A percentile compares a stretch with the other conserved stretches of the same genome.
Conservation (phyloP, 2,888 invertebrate genomes). For the Rhyacophila evoluta region DNA sequence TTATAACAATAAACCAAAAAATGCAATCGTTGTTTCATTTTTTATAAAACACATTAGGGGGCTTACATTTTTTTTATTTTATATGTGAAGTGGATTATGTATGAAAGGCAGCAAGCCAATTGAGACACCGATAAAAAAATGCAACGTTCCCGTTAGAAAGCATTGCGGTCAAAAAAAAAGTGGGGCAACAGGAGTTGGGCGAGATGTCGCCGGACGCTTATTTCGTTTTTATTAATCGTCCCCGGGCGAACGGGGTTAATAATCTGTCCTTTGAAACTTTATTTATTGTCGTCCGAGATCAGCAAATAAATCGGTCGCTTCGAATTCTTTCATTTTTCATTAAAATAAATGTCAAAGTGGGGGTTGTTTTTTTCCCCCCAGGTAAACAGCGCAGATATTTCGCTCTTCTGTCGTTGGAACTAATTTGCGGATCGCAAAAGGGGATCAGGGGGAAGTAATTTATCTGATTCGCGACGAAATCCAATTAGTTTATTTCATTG, state of each 20-base stretch:
- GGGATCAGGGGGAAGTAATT: not conserved
- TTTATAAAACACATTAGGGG: no score
- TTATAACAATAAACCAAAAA: no score
- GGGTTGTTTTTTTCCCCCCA: not conserved
- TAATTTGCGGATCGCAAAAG: not conserved
- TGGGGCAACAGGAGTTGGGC: not conserved
- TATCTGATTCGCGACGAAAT: constrained; percentile 17
- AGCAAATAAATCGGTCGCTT: not conserved
- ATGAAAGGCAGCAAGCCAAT: not conserved
- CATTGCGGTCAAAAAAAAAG: not conserved
- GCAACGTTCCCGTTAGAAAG: constrained; percentile 1
- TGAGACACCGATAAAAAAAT: not conserved
- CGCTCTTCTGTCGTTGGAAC: not conserved
- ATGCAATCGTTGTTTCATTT: no score
- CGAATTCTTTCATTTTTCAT: constrained; percentile 18
- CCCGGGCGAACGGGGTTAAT: constrained; percentile 2
- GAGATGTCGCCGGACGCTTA: constrained; percentile 1
- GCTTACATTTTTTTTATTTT: no score
- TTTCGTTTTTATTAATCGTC: constrained; percentile 9
- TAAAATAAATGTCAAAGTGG: not conserved
- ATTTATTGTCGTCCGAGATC: constrained; percentile 19
- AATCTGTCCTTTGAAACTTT: constrained; percentile 19
- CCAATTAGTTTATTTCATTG: constrained; percentile 24
- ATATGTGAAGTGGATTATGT: no score
- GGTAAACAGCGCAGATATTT: not conserved